Conservation (phyloP, 2,113 vertebrate genomes). For the Callopanchax toddi region DNA sequence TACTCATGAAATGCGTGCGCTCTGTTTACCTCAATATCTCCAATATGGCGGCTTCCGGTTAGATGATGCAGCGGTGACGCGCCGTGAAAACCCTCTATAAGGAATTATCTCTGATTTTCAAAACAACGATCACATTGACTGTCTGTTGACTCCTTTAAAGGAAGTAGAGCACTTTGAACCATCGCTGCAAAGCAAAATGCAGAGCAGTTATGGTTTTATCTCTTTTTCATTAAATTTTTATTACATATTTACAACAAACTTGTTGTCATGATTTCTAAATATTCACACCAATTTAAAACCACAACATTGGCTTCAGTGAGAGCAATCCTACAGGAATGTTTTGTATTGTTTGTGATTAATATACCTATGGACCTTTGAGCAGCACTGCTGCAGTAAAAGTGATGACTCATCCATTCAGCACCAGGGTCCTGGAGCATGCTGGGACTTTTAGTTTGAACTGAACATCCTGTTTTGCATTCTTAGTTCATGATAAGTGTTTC, state of each 20-base stretch:
- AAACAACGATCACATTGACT: no score
- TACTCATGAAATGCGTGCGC: no score
- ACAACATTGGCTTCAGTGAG: neutral
- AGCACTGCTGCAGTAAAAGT: constrained; percentile 1
- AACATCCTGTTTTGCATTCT: constrained; percentile 33
- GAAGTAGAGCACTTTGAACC: neutral
- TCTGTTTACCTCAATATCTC: no score
- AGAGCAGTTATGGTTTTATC: no score
- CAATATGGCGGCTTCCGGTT: no score
- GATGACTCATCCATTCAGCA: constrained; percentile 29
- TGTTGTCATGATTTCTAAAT: neutral
- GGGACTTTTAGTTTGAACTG: constrained; percentile 8
- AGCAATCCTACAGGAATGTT: neutral
- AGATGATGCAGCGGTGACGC: no score
- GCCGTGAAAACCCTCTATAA: no score
- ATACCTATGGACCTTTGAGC: constrained; percentile 9
- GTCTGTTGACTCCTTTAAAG: neutral
- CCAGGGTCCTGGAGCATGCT: constrained; percentile 18
- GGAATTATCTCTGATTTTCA: no score
- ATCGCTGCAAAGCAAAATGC: neutral
- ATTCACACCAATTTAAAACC: neutral
- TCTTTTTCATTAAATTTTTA: no score
- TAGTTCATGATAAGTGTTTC: constrained; percentile 1
- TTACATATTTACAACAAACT: neutral
- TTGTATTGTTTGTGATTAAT: constrained; percentile 18